phyloP scores from a whole-genome alignment of 2,888 invertebrate species.

The Troglohyphantes excavatus region DNA sequence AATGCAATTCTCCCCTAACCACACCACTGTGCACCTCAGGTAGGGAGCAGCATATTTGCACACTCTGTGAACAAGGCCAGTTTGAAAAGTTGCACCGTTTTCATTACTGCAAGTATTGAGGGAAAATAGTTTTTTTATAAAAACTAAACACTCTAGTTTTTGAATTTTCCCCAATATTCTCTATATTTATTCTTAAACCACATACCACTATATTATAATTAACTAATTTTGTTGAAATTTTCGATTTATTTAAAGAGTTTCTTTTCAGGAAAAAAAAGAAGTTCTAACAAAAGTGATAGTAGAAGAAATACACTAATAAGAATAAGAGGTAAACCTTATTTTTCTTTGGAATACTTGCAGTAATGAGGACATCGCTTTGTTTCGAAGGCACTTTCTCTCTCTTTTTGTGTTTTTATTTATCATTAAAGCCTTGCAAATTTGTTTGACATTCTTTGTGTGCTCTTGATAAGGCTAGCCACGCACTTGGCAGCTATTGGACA shows the following conservation, averaged over 20 bases:
- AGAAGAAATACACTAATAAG: background rate
- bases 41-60: too few species aligned
- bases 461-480: too few species aligned
- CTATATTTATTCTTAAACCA: background rate
- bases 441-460: too few species aligned
- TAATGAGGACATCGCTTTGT: background rate
- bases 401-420: too few species aligned
- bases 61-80: background rate
- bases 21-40: too few species aligned
- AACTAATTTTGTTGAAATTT: background rate
- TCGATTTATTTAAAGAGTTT: background rate
- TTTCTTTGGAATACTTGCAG: background rate
- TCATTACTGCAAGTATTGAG: conserved; percentile 6
- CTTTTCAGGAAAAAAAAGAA: background rate
- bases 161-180: background rate
- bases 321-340: background rate
- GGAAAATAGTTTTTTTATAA: background rate
- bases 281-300: background rate
- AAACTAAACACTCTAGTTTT: too few species aligned
- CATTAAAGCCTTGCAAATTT: too few species aligned
- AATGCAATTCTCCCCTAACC: too few species aligned
- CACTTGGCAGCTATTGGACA: too few species aligned
- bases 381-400: too few species aligned
- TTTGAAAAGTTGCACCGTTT: background rate
- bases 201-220: too few species aligned